Base-by-base conservation (phyloP, 2,113 vertebrate genomes). In the Nicator chloris region DNA sequence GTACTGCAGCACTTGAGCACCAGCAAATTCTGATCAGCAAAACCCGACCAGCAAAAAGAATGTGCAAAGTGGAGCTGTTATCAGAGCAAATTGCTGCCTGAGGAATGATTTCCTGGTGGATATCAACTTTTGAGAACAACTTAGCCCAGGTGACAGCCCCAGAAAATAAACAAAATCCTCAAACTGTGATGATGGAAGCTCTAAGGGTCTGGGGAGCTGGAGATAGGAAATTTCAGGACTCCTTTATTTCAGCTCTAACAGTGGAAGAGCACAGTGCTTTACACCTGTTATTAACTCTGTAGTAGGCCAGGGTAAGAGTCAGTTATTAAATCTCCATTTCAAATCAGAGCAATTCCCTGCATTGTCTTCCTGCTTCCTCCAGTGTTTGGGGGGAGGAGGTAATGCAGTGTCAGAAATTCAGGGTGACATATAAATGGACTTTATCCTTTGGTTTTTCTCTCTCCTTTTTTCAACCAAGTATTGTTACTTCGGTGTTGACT, bases 91-190 rank as follows among this genome's bases (percentile, higher is more conserved):
- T 64, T 90, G 63, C 77, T 78, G 65, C 83, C 84, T 37, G 5
- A 66, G 57, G n/a, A 90, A 64, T 31, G 42, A 49, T 66, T 83
- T 95, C 53, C 93, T 84, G 82, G 68, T 27, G 64, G 75, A 85
- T 66, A 63, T 90, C 88, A 83, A 75, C 92, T 94, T 81, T 51
- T 44, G 85, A 84, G 86, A 96, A 64, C 68, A 68, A 21, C 66
- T 73, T 11, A 13, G 61, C 50, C 28, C 49, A 63, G 65, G 54
- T 42, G 59, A 73, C 42, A 91, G 15, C 27, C 81, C 33, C 16
- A 7, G 1, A 56, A 91, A 92, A 95, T 68, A 93, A 94, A 82
- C 78, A 90, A 69, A 95, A 93, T 84, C 66, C 54, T 89, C 87
- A 66, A 37, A 75, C 71, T 92, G 42, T 4, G 33, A 68, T 77